Base-by-base conservation (phyloP, 1,140 invertebrate species). In the Penaeus indicus region DNA sequence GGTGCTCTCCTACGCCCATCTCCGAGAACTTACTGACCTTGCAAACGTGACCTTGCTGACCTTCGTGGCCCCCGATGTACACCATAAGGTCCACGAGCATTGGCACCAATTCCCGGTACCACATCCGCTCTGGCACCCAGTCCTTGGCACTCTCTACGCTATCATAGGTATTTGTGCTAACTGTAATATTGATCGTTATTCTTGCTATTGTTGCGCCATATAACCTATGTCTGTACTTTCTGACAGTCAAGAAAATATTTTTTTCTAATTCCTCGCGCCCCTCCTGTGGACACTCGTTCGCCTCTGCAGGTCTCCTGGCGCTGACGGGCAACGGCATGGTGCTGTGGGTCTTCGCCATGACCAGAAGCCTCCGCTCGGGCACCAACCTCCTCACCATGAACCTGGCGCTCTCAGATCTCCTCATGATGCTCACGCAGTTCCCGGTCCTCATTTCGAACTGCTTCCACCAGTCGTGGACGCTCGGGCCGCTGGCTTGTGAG, bases 391-490 rank as follows among this genome's bases (percentile, higher is more conserved):
- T 88, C 61, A 83, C 72, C 60, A 75, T 88, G 47, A 84, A 84
- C 87, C 81, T 88, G 80, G 87, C 87, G 61, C 25, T 88, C 54
- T 84, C 87, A 1, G 87, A 88, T 72, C 81, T 88, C 67, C 60
- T 78, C 69, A 88, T 88, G 87, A 88, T 88, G 87, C 81, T 88
- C 18, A 78, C 87, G 1, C 81, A 84, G 87, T 84, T 88, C 42
- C 87, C 87, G 1, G 67, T 83, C 81, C 69, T 88, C 38, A 54
- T 88, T 11, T 27, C 69, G 38, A 84, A 83, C 38, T 88, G 87
- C 87, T 88, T 84, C 87, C 75, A 47, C n/a, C 80, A 79, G 69
- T 64, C 81, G 1, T 88, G 87, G 87, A 64, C 38, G 22, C 87
- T 88, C 27, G 87, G 87, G 1, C 69, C 87, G 21, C 27, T 84